Evolutionary conservation across 2,888 invertebrate genomes (phyloP), one percentile per base, ranked within the genome.

Genomic region (Antheraea assamensis): DNA sequence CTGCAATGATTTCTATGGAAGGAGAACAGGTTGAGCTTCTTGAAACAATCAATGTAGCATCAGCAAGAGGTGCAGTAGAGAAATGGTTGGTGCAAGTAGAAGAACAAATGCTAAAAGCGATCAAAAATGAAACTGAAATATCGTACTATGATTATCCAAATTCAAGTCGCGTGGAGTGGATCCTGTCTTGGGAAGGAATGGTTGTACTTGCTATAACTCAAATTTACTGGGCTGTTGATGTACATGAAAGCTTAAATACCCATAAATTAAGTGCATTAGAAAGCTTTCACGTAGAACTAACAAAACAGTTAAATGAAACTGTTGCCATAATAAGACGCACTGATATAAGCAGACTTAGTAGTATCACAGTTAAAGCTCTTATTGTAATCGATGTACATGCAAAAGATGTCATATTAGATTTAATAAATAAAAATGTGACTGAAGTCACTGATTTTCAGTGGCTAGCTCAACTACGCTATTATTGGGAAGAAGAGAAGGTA

Each of bases 341-440:
- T 3, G 95, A 96, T 81, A 90, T 98, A 73, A 95, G 96, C 10
- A 97, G 96, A 84, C 95, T 97, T 78, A 95, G 95, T 76, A 95
- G 97, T 82, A 97, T 97, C 74, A 97, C 98, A 2, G 95, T 98
- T 2, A 97, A 97, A 83, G 97, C 98, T 17, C 93, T 98, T 47
- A 97, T 98, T 71, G 97, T 97, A 58, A 96, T 98, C 76, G 98
- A 98, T 86, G 98, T 98, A 0, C 98, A 98, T 82, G 97, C 97
- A 4, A 96, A 97, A 88, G 98, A 98, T 88, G 97, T 98, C 1
- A 96, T 97, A 19, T 94, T 95, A 80, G 96, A 97, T 15, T 90
- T 97, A 66, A 84, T 96, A 3, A 93, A 95, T 35, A 96, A 96
- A 83, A 93, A 95, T 76, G 96, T 98, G 0, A 91, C 92, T n/a